phyloP scores from a whole-genome alignment of 2,797 vertebrate species.

The Molossus alvarezi region DNA sequence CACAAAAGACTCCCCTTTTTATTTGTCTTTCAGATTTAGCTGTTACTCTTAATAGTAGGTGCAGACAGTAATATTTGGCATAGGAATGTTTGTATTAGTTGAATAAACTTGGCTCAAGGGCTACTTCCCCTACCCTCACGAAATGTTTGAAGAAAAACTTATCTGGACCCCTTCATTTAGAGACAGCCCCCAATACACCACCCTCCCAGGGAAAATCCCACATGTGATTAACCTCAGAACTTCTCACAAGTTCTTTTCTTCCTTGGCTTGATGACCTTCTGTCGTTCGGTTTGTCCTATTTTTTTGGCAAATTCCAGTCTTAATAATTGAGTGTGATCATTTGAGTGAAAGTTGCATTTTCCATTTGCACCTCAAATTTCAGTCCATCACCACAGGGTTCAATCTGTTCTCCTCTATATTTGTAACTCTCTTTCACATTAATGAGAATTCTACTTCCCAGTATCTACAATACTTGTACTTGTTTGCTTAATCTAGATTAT shows the following conservation, averaged over 20 bases:
- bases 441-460: neutral
- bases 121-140: too few relatives aligned
- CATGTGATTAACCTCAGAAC: neutral
- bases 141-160: neutral
- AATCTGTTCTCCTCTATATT: neutral
- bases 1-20: too few relatives aligned
- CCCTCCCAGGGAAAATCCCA: neutral
- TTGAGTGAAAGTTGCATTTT: slow-evolving; percentile 25
- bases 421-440: neutral
- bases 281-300: neutral
- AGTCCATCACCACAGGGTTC: neutral
- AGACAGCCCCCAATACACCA: neutral
- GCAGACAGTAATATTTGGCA: too few relatives aligned
- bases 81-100: too few relatives aligned
- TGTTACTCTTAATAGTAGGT: too few relatives aligned
- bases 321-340: neutral
- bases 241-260: neutral
- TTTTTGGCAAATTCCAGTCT: slow-evolving; percentile 29
- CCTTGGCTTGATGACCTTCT: neutral
- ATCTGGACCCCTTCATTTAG: neutral
- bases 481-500: too few relatives aligned
- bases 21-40: too few relatives aligned
- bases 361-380: neutral
- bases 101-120: too few relatives aligned
- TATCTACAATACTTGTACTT: neutral